Conservation (phyloP, 2,113 vertebrate species). For the Urocolius indicus region DNA sequence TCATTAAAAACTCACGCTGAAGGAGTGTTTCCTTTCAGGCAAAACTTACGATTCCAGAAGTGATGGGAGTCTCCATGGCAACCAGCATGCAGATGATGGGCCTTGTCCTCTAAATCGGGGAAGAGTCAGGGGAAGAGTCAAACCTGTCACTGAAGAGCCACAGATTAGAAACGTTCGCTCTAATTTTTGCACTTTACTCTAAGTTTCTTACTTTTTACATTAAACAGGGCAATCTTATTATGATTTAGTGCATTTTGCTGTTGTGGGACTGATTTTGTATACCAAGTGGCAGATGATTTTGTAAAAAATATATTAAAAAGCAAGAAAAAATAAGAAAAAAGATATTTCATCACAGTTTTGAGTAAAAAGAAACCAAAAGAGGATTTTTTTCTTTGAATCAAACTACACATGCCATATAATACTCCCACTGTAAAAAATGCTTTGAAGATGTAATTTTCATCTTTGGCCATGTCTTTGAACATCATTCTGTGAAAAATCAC, state of each 20-base stretch:
- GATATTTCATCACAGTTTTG: slow-evolving; percentile 13
- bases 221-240: slow-evolving; percentile 7
- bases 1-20: background rate
- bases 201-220: slow-evolving; percentile 39
- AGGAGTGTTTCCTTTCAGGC: slow-evolving; percentile 64
- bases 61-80: slow-evolving; percentile 57
- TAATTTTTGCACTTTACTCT: slow-evolving; percentile 77
- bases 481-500: background rate
- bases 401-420: background rate
- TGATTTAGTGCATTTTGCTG: slow-evolving; percentile 31
- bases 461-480: background rate
- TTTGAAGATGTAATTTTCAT: background rate
- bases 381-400: background rate
- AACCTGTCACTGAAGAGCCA: slow-evolving; percentile 44
- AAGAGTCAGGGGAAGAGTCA: slow-evolving; percentile 43
- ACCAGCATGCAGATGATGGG: slow-evolving; percentile 50
- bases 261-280: slow-evolving; percentile 12
- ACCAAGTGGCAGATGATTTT: background rate
- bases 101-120: slow-evolving; percentile 14
- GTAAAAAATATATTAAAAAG: background rate
- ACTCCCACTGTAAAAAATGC: background rate
- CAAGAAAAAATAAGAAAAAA: background rate
- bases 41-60: slow-evolving; percentile 63
- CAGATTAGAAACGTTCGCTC: slow-evolving; percentile 63
- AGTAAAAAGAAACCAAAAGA: background rate